Evolutionary conservation across 1,140 invertebrate species (phyloP), one percentile per base, ranked within the genome.

Genomic region (Nasonia vitripennis): DNA sequence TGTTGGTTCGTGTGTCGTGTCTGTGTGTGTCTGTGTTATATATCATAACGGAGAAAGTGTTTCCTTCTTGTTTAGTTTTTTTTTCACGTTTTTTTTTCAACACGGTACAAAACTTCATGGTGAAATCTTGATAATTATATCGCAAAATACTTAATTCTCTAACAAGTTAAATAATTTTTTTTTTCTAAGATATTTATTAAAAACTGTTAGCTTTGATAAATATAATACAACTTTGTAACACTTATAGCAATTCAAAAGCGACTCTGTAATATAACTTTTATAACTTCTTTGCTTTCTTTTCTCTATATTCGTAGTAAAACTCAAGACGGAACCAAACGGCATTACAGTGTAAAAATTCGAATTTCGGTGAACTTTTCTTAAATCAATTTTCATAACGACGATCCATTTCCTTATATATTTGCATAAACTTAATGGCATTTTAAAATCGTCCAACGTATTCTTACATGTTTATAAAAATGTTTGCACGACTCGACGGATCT

Each of bases 181-280:
- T 51, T 82, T 82, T 86, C 80, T 82, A 78, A 86, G 84, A 78
- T 86, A 85, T 86, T 86, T 86, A 86, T 86, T 86, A 86, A 82
- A 82, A 86, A 86, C 80, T 82, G 84, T 86, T 80, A 86, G 80
- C 80, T 86, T 86, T 51, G 80, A 67, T 86, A 80, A 81, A 86
- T 82, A 82, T 82, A 86, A 86, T 86, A 86, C 84, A 86, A 86
- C 74, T 82, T 86, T 82, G 45, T 86, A 86, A 86, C 79, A 86
- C 80, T 86, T 86, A 86, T 78, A 86, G 84, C 79, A 82, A 78
- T 86, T 86, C 78, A 82, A 86, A 82, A 86, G 84, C 74, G 84
- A 78, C 34, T 82, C 68, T 78, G n/a, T 45, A 77, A 81, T 80
- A 75, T 85, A 81, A 81, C 45, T 74, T 45, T 62, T 78, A 9